Evolutionary conservation across 2,113 vertebrate genomes (phyloP), one percentile per base, ranked within the genome.

Genomic region (Irena cyanogastra): DNA sequence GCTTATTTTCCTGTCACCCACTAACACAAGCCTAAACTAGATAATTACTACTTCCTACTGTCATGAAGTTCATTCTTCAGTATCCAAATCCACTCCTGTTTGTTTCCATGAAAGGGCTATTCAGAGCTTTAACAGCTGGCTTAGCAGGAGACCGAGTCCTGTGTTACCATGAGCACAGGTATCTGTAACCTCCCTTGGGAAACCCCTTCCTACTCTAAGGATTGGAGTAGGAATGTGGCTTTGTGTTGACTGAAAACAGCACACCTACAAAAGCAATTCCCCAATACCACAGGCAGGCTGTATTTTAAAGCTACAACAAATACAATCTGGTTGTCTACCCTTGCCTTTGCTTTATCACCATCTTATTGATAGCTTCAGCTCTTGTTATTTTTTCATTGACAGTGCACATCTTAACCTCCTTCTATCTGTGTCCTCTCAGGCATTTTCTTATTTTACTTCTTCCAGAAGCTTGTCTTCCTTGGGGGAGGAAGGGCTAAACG

Each of bases 1-100:
- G 63, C 80, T 96, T 74, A 82, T 95, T 97, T 94, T 91, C 81
- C 85, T 93, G 87, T 94, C 93, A 95, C 31, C 4, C 4, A 72
- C 74, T 87, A 93, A 59, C 64, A 87, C 5, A 5, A 90, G 63
- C 27, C 49, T 89, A 63, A 95, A 94, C 75, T 74, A 65, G 82
- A 35, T 89, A 95, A 95, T 91, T 94, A 65, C 82, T 77, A 61
- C 89, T 77, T 85, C 84, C 65, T 44, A 82, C 70, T 87, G 64
- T 35, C 84, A 82, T 57, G 14, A 83, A 91, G 79, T 83, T 90
- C 61, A 45, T 91, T 97, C 68, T 87, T 94, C 77, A 52, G 52
- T 59, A 69, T 41, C 78, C 75, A 85, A 89, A 76, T 10, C 77
- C 65, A 60, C 65, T 91, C 61, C 57, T 80, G 30, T 54, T 72